Conservation (phyloP, 2,888 invertebrate species). For the Branchellion lobata region DNA sequence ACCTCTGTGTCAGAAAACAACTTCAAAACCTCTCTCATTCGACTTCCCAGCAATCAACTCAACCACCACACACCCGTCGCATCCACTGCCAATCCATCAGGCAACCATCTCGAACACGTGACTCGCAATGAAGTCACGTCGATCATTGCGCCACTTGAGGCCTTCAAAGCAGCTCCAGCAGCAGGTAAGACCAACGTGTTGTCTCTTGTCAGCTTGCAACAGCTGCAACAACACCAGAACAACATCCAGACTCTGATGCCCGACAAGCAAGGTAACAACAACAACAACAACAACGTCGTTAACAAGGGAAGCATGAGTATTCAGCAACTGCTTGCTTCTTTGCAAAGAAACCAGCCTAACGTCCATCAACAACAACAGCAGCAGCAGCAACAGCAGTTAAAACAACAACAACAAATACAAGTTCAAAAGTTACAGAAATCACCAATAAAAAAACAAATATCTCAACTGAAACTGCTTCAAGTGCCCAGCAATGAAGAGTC, state of each 20-base stretch:
- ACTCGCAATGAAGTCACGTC: no score
- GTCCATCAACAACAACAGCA: background rate
- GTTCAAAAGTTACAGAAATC: background rate
- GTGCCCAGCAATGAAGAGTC: background rate
- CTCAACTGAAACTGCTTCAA: constrained; percentile 1
- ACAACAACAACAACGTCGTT: constrained; percentile 9
- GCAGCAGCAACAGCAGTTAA: background rate
- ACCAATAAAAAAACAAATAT: constrained; percentile 10
- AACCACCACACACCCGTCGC: no score
- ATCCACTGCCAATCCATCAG: no score
- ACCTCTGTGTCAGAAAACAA: no score
- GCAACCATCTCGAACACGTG: no score
- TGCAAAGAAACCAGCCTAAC: background rate
- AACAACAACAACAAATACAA: background rate
- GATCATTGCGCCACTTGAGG: no score
- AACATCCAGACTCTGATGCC: no score
- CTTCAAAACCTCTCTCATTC: no score
- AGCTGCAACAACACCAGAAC: constrained; percentile 4
- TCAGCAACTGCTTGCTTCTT: background rate
- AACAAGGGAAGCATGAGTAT: background rate
- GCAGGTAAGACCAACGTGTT: background rate
- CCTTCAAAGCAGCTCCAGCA: background rate
- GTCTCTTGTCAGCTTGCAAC: background rate
- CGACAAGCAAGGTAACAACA: no score
- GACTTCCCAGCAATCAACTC: no score